Conservation (phyloP, 2,113 vertebrate species). For the Globicephala melas region DNA sequence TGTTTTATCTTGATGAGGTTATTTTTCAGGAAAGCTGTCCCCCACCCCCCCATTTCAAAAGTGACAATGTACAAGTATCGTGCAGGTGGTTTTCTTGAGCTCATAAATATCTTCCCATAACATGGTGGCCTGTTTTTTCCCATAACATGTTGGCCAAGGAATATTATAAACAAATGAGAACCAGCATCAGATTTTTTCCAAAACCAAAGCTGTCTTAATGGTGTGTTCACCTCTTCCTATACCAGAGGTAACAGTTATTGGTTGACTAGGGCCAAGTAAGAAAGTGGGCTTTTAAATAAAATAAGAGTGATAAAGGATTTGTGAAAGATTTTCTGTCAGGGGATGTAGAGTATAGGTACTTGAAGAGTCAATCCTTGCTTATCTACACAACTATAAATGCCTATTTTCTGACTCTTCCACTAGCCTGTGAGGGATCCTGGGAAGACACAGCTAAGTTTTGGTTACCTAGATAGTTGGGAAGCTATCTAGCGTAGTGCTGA, state of each 20-base stretch:
- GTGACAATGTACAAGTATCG: background rate
- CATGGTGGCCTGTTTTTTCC: background rate
- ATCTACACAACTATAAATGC: background rate
- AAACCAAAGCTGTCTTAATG: background rate
- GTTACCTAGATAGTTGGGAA: background rate
- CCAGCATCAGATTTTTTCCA: background rate
- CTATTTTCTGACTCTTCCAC: background rate
- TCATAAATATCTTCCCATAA: background rate
- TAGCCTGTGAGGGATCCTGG: background rate
- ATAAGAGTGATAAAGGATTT: background rate
- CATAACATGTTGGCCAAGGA: background rate
- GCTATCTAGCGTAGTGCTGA: background rate
- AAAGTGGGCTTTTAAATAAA: background rate
- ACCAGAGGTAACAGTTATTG: background rate
- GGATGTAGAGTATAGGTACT: background rate
- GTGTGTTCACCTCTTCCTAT: background rate
- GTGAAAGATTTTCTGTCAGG: background rate
- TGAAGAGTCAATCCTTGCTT: background rate
- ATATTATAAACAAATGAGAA: background rate
- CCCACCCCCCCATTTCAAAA: background rate
- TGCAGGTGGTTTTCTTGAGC: background rate
- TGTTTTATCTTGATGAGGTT: constrained; percentile 66
- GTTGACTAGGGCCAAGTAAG: background rate
- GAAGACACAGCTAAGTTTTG: background rate
- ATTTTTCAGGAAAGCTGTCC: constrained; percentile 59